Percentiles rank a stretch among this genome's conserved stretches.
Evolutionary conservation across 2,797 vertebrate species (phyloP).

Genomic region (Acestrorhynchus altus): DNA sequence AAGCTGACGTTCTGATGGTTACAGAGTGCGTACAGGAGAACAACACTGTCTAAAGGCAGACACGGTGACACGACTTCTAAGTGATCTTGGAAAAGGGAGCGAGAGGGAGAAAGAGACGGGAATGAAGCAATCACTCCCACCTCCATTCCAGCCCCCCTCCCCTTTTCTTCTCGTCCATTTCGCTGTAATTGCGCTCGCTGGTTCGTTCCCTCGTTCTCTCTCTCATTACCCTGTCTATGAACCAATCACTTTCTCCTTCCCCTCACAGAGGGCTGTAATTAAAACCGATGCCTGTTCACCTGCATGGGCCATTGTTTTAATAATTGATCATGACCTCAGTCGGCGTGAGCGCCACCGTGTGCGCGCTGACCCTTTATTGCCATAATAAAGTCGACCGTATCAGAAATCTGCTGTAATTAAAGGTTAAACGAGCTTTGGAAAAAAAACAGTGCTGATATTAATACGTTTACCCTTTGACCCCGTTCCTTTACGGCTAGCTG

Average conservation of each 20-base stretch:
- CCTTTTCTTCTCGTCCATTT: conserved; percentile 58
- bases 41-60: no score
- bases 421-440: conserved; percentile 66
- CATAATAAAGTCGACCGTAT: conserved; percentile 21
- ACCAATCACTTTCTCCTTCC: conserved; percentile 52
- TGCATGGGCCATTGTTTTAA: conserved; percentile 67
- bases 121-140: conserved; percentile 29
- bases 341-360: conserved; percentile 37
- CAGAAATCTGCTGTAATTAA: conserved; percentile 60
- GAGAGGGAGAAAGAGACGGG: background rate
- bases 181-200: conserved; percentile 47
- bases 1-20: no score
- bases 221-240: conserved; percentile 52
- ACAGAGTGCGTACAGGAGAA: no score
- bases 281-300: conserved; percentile 59
- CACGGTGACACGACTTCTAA: conserved; percentile 6
- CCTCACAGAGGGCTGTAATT: conserved; percentile 63
- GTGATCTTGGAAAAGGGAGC: conserved; percentile 16
- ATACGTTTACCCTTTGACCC: conserved; percentile 45
- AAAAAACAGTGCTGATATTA: conserved; percentile 63
- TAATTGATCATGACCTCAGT: conserved; percentile 64
- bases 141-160: background rate
- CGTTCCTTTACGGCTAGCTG: conserved; percentile 22
- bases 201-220: conserved; percentile 35
- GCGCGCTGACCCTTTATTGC: conserved; percentile 43